Percentiles rank a stretch among this genome's conserved stretches.
These are phyloP conservation scores for Siderastrea radians DNA, from an alignment of 92 coral and sea anemone species.

Conservation along the genomic window DNA sequence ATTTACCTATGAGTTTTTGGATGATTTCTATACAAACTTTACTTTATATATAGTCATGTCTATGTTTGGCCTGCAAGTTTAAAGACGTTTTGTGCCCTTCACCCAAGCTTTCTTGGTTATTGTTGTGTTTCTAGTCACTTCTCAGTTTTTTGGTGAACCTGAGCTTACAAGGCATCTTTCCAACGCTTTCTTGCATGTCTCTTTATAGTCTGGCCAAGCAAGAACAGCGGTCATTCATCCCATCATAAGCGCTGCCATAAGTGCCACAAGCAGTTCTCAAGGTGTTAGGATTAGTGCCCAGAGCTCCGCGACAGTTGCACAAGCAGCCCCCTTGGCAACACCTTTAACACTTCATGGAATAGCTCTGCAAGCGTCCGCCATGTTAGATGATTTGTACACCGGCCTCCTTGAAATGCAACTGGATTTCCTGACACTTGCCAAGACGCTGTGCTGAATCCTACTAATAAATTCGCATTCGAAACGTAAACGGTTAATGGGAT, in stretches of 20 bases:
- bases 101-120: no score
- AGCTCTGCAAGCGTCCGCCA: constrained; percentile 22
- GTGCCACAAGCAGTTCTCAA: constrained; percentile 3
- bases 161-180: not conserved
- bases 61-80: no score
- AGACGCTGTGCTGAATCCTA: not conserved
- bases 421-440: constrained; percentile 9
- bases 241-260: constrained; percentile 4
- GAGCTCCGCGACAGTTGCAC: not conserved
- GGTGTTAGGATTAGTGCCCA: not conserved
- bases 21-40: no score
- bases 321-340: not conserved
- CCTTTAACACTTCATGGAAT: not conserved
- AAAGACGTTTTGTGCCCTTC: no score
- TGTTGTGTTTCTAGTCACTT: not conserved
- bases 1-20: no score
- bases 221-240: constrained; percentile 3
- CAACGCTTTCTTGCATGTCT: not conserved
- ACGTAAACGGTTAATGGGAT: no score
- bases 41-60: no score
- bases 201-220: not conserved
- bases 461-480: not conserved
- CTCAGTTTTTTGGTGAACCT: not conserved
- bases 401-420: not conserved
- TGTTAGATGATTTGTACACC: constrained; percentile 17